Evolutionary conservation across 2,888 invertebrate species (phyloP), one percentile per base, ranked within the genome.

Genomic region (Cecidostiba fungosa): DNA sequence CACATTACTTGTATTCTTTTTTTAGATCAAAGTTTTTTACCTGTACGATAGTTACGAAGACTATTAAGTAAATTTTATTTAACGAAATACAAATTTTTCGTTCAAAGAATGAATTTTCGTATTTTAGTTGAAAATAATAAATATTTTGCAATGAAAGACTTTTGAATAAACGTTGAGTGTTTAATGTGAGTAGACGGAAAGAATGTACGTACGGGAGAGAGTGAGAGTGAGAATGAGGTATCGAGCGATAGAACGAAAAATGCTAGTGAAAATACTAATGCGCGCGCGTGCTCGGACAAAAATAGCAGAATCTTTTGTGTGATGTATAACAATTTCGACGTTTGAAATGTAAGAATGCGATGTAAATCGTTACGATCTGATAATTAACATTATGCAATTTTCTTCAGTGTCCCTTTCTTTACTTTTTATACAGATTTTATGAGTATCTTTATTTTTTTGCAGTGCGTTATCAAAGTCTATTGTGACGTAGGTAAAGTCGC

Each of bases 321-420:
- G 69, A 74, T 78, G 36, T 81, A 72, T 78, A 84, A 77, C 14
- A 23, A 69, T 80, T 80, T 85, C 47, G 74, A 47, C 29, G 54
- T 77, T 69, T 19, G 78, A 19, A 80, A 66, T 66, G 43, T 47
- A 72, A 36, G 10, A 78, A 84, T 78, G 69, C 77, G 43, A 62
- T 83, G 86, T 84, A 77, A 83, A 85, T 79, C 82, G 72, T 83
- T 82, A 82, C 39, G 82, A 87, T 87, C 87, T 82, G 85, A 87
- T 85, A 82, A 79, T 77, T 77, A 83, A 79, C 23, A 79, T 76
- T 82, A 78, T 16, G 59, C 70, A 47, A 77, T 81, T 77, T 77
- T 77, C 69, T 79, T 86, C 84, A 86, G 78, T 84, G 74, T 86
- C 86, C 84, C 84, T 82, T 84, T 82, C 81, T 82, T 84, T 84